These are phyloP conservation scores for Lapara coniferarum DNA, from an alignment of 2,888 invertebrate species.

Conservation along the genomic window DNA sequence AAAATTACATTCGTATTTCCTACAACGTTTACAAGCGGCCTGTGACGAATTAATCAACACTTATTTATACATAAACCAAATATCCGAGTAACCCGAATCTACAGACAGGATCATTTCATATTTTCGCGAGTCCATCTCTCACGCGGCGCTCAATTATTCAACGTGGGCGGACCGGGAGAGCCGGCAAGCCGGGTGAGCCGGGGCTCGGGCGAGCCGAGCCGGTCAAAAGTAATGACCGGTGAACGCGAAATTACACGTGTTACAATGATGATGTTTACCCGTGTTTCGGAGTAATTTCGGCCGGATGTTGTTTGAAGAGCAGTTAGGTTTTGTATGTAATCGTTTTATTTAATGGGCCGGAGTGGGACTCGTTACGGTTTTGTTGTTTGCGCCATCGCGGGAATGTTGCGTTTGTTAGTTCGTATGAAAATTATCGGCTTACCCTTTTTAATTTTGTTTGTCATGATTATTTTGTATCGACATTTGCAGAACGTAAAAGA, in stretches of 20 bases:
- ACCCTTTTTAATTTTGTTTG: background rate
- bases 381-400: slow-evolving; percentile 28
- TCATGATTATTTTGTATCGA: too few relatives aligned
- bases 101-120: slow-evolving; percentile 76
- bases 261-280: slow-evolving; percentile 78
- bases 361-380: slow-evolving; percentile 44
- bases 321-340: slow-evolving; percentile 67
- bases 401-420: background rate
- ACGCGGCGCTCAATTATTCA: slow-evolving; percentile 75
- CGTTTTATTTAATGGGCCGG: slow-evolving; percentile 66
- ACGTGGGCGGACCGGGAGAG: slow-evolving; percentile 47
- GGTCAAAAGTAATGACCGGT: slow-evolving; percentile 75
- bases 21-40: background rate
- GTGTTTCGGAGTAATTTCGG: slow-evolving; percentile 57
- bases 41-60: slow-evolving; percentile 17
- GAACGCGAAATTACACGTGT: slow-evolving; percentile 77
- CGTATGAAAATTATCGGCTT: background rate
- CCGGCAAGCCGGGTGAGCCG: slow-evolving; percentile 10
- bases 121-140: slow-evolving; percentile 75
- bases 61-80: slow-evolving; percentile 29
- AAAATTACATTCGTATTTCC: background rate
- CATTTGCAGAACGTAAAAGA: too few relatives aligned
- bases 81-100: slow-evolving; percentile 48
- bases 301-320: slow-evolving; percentile 68
- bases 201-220: slow-evolving; percentile 38